Base-by-base conservation (phyloP, 1,140 invertebrate genomes). In the Ips typographus region DNA sequence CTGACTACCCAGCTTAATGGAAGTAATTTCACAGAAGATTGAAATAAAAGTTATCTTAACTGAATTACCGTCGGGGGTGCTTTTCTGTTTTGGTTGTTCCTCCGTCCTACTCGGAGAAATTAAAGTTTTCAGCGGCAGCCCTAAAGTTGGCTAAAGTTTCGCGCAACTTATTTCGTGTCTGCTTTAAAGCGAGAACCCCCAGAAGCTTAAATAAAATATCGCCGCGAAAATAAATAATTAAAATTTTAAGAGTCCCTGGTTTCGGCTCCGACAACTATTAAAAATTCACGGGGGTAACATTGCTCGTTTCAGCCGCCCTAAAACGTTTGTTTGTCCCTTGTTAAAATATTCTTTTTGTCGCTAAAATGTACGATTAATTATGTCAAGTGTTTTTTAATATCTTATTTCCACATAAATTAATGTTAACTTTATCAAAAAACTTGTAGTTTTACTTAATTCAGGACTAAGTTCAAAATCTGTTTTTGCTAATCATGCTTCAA, bases 31-130 rank as follows among this genome's bases (percentile, higher is more conserved):
- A 56, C 63, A 65, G 63, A 65, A 65, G 63, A 65, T 65, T 65
- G 63, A 65, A 65, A 65, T 65, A 65, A 65, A 65, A 65, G 63
- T 65, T 65, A 55, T 56, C 63, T 56, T 65, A 65, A 65, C 8
- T 4, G 6, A 65, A 65, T 65, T 65, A 65, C 40, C 53, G 8
- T n/a, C 63, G 22, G 63, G 51, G 51, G 53, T 56, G 51, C 52
- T 65, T 65, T 65, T 56, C 63, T 65, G 63, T 65, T 65, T 65
- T 56, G 63, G 63, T 65, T 43, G 51, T 44, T 65, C 52, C 37
- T 42, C 5, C 37, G 39, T 65, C 53, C 43, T 65, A 65, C 63
- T 56, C 42, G 51, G 53, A 38, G 53, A 56, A 65, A 65, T 65
- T 65, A 65, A 65, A 65, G 40, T 65, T 65, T 65, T 6, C 63